Conservation (phyloP, 2,888 invertebrate species). For the Siphlonurus alternatus region DNA sequence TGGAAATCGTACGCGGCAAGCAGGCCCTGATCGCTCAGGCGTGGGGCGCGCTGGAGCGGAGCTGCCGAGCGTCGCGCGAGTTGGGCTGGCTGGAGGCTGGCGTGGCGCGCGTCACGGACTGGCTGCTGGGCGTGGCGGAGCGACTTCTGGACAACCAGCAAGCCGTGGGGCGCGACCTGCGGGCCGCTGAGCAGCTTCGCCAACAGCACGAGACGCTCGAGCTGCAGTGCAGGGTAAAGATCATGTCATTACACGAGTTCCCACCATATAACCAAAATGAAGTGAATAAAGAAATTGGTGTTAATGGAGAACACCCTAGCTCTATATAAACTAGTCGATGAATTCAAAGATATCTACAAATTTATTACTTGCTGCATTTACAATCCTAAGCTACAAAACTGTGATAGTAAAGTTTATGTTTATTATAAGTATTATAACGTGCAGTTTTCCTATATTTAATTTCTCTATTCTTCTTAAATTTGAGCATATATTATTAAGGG, state of each 20-base stretch:
- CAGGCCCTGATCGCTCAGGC: constrained; percentile 37
- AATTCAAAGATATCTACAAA: too few relatives aligned
- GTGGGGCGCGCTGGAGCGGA: constrained; percentile 40
- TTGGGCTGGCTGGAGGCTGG: constrained; percentile 41
- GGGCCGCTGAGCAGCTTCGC: constrained; percentile 52
- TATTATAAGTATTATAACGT: too few relatives aligned
- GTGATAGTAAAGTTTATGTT: too few relatives aligned
- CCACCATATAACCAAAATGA: background rate
- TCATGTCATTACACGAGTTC: background rate
- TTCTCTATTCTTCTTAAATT: too few relatives aligned
- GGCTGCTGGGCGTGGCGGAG: constrained; percentile 63
- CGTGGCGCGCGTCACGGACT: constrained; percentile 52
- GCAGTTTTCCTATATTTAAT: too few relatives aligned
- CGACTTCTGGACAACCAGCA: constrained; percentile 49
- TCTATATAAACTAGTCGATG: too few relatives aligned
- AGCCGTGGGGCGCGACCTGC: constrained; percentile 48
- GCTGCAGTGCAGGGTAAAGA: constrained; percentile 47
- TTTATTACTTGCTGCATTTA: too few relatives aligned
- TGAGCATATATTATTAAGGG: too few relatives aligned
- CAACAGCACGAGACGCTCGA: constrained; percentile 58
- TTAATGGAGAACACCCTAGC: too few relatives aligned
- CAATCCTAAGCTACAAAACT: too few relatives aligned
- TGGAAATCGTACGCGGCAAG: constrained; percentile 38
- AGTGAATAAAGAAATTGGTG: too few relatives aligned
- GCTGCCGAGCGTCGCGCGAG: constrained; percentile 29